These are phyloP conservation scores for Bradynema listronoti DNA, from an alignment of 1,140 invertebrate species.

Conservation along the genomic window DNA sequence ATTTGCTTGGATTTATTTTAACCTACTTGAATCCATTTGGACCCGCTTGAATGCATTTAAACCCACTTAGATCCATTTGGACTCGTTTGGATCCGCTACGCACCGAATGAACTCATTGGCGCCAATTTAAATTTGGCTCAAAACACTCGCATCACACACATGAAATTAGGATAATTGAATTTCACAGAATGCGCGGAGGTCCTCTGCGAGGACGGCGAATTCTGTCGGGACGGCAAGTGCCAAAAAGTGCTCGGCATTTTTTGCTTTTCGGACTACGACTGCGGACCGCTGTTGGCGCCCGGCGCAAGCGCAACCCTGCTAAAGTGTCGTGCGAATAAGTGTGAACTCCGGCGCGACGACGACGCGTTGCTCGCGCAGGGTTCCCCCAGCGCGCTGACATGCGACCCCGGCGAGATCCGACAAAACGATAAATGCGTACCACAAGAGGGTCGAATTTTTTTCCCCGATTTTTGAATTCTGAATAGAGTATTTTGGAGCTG, in stretches of 20 bases:
- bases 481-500: too few relatives aligned
- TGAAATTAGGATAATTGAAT: too few relatives aligned
- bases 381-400: slow-evolving; percentile 6
- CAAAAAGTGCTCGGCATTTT: slow-evolving; percentile 36
- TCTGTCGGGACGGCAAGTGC: slow-evolving; percentile 51
- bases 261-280: slow-evolving; percentile 51
- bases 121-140: too few relatives aligned
- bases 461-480: too few relatives aligned
- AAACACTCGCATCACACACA: too few relatives aligned
- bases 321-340: slow-evolving; percentile 44
- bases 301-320: too few relatives aligned
- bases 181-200: slow-evolving; percentile 43
- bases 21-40: too few relatives aligned
- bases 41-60: too few relatives aligned
- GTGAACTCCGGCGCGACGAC: slow-evolving; percentile 16
- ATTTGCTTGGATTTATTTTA: too few relatives aligned
- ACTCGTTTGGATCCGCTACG: too few relatives aligned
- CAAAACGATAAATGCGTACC: slow-evolving; percentile 39
- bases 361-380: slow-evolving; percentile 14
- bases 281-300: slow-evolving; percentile 38
- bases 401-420: slow-evolving; percentile 36
- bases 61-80: too few relatives aligned
- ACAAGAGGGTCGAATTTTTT: slow-evolving; percentile 25
- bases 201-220: slow-evolving; percentile 44
- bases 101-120: too few relatives aligned